Conservation (phyloP, 1,140 invertebrate genomes). For the Tachypleus tridentatus region DNA sequence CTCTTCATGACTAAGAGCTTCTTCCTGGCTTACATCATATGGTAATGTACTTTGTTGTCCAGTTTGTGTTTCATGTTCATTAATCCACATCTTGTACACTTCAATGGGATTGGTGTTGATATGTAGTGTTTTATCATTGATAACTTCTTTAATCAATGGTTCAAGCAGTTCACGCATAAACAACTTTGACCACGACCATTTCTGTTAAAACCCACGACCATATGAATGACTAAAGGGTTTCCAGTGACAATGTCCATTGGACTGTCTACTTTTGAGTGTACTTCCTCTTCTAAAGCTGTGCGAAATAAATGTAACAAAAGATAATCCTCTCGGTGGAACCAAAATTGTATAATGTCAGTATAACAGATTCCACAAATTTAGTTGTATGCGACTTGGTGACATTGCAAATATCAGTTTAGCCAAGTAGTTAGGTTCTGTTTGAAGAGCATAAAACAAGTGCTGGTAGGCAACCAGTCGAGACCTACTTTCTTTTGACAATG, state of each 20-base stretch:
- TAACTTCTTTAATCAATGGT: conserved; percentile 50
- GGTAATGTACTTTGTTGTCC: conserved; percentile 57
- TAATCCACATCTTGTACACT: conserved; percentile 68
- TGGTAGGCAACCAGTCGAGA: conserved; percentile 59
- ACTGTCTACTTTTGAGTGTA: conserved; percentile 57
- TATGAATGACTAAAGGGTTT: conserved; percentile 60
- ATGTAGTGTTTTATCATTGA: conserved; percentile 51
- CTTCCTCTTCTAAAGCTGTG: conserved; percentile 60
- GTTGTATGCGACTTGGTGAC: conserved; percentile 56
- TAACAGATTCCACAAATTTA: conserved; percentile 62
- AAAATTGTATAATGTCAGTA: conserved; percentile 64
- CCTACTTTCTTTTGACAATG: conserved; percentile 56
- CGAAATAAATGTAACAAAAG: conserved; percentile 58
- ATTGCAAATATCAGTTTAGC: conserved; percentile 63
- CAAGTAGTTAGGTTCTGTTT: conserved; percentile 62
- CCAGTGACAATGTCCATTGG: conserved; percentile 61
- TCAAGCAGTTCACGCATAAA: conserved; percentile 55
- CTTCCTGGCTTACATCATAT: conserved; percentile 52
- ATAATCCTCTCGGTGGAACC: conserved; percentile 70
- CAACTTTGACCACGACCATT: conserved; percentile 53
- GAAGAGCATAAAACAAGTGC: conserved; percentile 64
- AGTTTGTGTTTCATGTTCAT: conserved; percentile 58
- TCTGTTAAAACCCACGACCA: conserved; percentile 61
- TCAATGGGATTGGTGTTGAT: conserved; percentile 69
- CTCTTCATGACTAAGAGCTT: conserved; percentile 56